A percentile compares a stretch with the other conserved stretches of the same genome.
Evolutionary conservation across 2,113 vertebrate genomes (phyloP).

Genomic region (Ceuthmochares aereus): DNA sequence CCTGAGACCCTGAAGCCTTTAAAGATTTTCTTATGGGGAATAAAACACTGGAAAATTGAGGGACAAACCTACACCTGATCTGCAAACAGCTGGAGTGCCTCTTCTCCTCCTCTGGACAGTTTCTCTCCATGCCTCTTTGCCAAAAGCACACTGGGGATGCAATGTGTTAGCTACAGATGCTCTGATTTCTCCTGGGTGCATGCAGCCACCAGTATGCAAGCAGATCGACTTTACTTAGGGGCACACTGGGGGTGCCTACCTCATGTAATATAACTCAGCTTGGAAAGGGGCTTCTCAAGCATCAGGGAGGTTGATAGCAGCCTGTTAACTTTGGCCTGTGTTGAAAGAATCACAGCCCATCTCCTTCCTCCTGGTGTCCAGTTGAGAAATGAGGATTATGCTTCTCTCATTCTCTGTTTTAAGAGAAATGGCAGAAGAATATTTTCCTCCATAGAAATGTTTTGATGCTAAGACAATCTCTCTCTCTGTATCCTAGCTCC

Average conservation of each 20-base stretch:
- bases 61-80: neutral
- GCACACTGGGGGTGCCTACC: neutral
- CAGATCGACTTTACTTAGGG: accelerated
- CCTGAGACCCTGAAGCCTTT: neutral
- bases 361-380: neutral
- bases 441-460: neutral
- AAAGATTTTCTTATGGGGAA: neutral
- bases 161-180: neutral
- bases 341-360: neutral
- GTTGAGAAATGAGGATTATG: neutral
- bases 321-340: neutral
- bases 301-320: neutral
- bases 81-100: no score
- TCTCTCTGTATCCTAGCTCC: neutral
- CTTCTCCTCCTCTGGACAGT: neutral
- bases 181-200: neutral
- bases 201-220: neutral
- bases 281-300: neutral
- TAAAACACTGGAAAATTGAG: neutral
- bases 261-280: neutral
- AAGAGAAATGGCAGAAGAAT: neutral
- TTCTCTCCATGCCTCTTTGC: neutral
- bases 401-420: neutral
- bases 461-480: no score
- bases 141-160: neutral